Evolutionary conservation across 2,113 vertebrate genomes (phyloP).

Genomic region (Clarias batrachus): DNA sequence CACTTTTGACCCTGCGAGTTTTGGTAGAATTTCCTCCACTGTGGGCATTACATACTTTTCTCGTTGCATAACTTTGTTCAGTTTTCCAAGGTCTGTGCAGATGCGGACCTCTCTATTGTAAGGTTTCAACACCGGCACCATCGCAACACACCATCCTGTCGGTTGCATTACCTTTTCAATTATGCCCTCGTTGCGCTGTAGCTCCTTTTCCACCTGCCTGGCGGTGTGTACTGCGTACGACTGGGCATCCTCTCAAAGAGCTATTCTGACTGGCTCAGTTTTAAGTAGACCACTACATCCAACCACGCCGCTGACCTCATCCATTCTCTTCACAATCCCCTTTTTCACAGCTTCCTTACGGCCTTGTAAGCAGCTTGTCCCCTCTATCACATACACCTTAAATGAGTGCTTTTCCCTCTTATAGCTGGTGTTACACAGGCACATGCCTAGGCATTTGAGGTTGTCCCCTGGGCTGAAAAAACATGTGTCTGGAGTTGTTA

Average conservation of each 20-base stretch:
- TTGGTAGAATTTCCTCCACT: neutral
- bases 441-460: too few species aligned
- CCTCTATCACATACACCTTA: too few species aligned
- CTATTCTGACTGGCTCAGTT: neutral
- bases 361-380: too few species aligned
- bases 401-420: too few species aligned
- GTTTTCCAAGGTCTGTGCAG: neutral
- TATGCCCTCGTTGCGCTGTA: neutral
- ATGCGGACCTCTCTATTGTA: neutral
- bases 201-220: neutral
- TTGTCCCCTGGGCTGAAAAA: too few species aligned
- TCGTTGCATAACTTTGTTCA: neutral
- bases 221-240: neutral
- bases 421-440: too few species aligned
- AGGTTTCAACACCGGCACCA: neutral
- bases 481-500: too few species aligned
- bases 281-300: neutral
- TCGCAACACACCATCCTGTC: neutral
- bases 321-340: neutral
- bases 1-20: neutral
- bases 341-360: too few species aligned
- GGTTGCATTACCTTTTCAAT: neutral
- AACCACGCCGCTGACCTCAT: neutral
- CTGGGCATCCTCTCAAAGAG: neutral
- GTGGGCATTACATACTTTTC: neutral